Evolutionary conservation across 2,888 invertebrate genomes (phyloP).

Genomic region (Agrochola litura): DNA sequence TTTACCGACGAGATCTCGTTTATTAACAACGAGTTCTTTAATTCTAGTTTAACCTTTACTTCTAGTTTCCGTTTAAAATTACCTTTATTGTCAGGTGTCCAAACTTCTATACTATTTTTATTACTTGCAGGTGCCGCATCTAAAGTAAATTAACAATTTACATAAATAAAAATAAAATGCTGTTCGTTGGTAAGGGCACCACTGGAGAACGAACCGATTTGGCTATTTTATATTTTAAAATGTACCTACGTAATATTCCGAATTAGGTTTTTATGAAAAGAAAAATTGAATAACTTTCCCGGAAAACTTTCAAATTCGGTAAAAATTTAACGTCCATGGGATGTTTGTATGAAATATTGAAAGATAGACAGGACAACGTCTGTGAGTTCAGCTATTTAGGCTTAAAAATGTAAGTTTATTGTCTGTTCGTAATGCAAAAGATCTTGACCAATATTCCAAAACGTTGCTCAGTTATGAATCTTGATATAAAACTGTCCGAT

Average conservation of each 20-base stretch:
- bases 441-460: not conserved
- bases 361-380: too few species aligned
- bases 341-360: too few species aligned
- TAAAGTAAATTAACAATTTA: slow-evolving; percentile 4
- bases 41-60: not conserved
- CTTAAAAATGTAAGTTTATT: not conserved
- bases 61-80: slow-evolving; percentile 2
- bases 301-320: too few species aligned
- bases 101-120: slow-evolving; percentile 14
- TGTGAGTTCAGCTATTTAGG: not conserved
- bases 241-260: not conserved
- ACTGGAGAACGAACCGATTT: not conserved
- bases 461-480: not conserved
- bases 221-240: too few species aligned
- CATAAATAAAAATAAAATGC: too few species aligned
- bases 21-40: not conserved
- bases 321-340: too few species aligned
- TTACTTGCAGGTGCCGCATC: not conserved
- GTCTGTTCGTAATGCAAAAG: not conserved
- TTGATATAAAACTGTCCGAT: not conserved
- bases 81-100: slow-evolving; percentile 34
- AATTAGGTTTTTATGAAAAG: not conserved
- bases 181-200: not conserved
- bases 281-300: too few species aligned
- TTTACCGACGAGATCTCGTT: not conserved